Percentiles rank a stretch among this genome's conserved stretches.
phyloP scores from a whole-genome alignment of 1,140 invertebrate species.

The Diploscapter pachys region DNA sequence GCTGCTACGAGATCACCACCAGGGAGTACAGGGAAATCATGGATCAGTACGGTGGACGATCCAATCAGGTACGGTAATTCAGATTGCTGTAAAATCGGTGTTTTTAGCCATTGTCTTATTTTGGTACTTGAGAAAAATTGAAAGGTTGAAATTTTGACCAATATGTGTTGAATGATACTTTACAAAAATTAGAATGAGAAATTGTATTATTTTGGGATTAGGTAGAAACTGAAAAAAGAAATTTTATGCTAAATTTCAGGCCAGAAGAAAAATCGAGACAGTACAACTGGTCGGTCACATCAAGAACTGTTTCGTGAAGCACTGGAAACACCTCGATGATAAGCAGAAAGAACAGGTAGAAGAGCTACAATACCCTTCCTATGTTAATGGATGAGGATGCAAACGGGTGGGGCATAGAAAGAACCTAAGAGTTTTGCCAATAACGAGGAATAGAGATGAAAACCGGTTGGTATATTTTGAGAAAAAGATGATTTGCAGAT shows the following conservation, averaged over 20 bases:
- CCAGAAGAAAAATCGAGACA: conserved; percentile 32
- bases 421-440: too few relatives aligned
- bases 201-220: neutral
- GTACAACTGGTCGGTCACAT: conserved; percentile 49
- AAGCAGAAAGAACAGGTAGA: conserved; percentile 48
- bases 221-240: neutral
- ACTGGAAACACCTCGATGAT: conserved; percentile 48
- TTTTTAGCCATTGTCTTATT: too few relatives aligned
- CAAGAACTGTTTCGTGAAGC: conserved; percentile 49
- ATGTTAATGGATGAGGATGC: neutral
- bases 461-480: too few relatives aligned
- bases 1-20: conserved; percentile 47
- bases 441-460: too few relatives aligned
- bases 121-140: too few relatives aligned
- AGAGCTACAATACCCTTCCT: conserved; percentile 6
- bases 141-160: too few relatives aligned
- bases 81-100: too few relatives aligned
- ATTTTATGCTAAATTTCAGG: conserved; percentile 7
- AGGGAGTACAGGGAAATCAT: conserved; percentile 46
- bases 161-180: too few relatives aligned
- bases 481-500: conserved; percentile 29
- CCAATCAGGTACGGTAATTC: neutral
- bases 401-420: too few relatives aligned
- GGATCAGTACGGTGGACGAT: neutral
- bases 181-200: too few relatives aligned